Evolutionary conservation across 2,797 vertebrate species (phyloP).

Genomic region (Megalops cyprinoides): DNA sequence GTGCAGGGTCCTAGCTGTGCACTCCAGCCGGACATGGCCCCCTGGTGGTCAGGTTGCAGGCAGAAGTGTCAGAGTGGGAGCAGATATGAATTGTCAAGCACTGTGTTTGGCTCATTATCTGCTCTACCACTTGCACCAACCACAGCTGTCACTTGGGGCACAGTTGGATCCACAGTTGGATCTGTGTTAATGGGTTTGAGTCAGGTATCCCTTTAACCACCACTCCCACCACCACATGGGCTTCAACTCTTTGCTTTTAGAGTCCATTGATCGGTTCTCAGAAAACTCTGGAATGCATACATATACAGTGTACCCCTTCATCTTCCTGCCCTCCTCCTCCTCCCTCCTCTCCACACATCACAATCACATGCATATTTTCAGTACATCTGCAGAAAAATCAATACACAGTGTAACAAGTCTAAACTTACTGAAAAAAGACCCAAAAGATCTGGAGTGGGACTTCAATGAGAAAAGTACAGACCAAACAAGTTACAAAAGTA

Average conservation of each 20-base stretch:
- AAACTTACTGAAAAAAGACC: no score
- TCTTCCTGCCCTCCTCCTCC: background rate
- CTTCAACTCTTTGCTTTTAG: no score
- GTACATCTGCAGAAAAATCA: no score
- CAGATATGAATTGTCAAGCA: slow-evolving; percentile 62
- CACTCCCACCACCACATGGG: no score
- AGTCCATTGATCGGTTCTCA: no score
- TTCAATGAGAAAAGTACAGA: no score
- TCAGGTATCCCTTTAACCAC: slow-evolving; percentile 30
- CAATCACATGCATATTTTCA: background rate
- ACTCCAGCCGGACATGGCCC: slow-evolving; percentile 16
- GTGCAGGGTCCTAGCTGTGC: slow-evolving; percentile 19
- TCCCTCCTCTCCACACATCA: background rate
- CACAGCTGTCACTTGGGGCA: slow-evolving; percentile 43
- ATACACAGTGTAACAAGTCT: no score
- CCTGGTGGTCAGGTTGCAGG: slow-evolving; percentile 38
- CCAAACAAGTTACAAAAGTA: no score
- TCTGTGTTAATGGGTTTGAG: background rate
- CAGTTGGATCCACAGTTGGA: no score
- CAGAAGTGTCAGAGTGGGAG: slow-evolving; percentile 48
- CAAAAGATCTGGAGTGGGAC: no score
- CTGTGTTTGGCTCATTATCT: slow-evolving; percentile 56
- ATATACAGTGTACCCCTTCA: background rate
- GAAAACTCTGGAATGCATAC: no score
- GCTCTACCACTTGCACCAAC: slow-evolving; percentile 43